Conservation (phyloP, 2,113 vertebrate genomes). For the Todiramphus saurophagus region DNA sequence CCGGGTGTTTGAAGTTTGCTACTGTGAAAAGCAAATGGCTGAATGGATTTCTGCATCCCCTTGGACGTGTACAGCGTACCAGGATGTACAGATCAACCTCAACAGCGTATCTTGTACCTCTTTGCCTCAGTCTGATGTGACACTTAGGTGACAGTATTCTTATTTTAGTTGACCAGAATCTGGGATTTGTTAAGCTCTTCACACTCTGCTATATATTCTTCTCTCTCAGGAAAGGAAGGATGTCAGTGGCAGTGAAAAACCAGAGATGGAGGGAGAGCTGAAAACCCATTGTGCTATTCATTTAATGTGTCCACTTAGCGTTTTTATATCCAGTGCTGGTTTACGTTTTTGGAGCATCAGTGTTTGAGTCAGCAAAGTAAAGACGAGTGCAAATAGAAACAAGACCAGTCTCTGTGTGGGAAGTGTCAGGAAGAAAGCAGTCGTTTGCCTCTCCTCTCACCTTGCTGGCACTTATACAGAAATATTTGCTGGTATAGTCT, state of each 20-base stretch:
- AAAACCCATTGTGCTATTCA: not conserved
- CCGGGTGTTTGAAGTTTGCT: not conserved
- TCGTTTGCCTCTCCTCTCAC: not conserved
- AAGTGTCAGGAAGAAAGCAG: not conserved
- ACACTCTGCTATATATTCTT: fast-evolving
- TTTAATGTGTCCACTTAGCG: not conserved
- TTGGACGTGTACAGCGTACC: not conserved
- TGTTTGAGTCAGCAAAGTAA: conserved; percentile 40
- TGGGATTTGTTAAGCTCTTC: not conserved
- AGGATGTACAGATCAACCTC: not conserved
- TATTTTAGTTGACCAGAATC: not conserved
- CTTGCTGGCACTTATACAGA: not conserved
- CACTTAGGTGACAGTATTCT: not conserved
- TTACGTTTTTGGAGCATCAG: not conserved
- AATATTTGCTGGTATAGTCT: not conserved
- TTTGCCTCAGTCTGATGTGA: not conserved
- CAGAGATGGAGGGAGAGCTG: not conserved
- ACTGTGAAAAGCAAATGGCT: not conserved
- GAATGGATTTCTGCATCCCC: not conserved
- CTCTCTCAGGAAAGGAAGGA: not conserved
- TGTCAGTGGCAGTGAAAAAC: not conserved
- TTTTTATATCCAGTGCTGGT: not conserved
- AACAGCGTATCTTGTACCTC: not conserved
- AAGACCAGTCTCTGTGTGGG: not conserved
- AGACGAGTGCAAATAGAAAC: not conserved